Base-by-base conservation (phyloP, 2,888 invertebrate genomes). In the Scaeva pyrastri region DNA sequence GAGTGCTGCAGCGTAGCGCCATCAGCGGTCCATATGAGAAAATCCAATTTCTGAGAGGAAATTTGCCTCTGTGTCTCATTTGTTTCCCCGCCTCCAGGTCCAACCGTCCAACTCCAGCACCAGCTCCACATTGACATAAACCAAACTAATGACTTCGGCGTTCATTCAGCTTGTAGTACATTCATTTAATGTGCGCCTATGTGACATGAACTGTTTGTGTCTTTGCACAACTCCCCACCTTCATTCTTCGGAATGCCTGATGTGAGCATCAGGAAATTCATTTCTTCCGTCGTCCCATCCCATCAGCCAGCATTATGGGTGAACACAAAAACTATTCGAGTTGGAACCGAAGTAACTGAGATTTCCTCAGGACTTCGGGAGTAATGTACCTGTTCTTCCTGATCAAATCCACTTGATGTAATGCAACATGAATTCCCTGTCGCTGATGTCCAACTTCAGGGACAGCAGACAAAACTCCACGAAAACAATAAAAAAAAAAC, bases 131-230 rank as follows among this genome's bases (percentile, higher is more conserved):
- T 78, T 70, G 60, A 74, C 83, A 79, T 43, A 41, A 48, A 60
- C 31, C 26, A 86, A 82, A 74, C 77, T 77, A 86, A 86, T 86
- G 81, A 86, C 86, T 78, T 81, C 80, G 41, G 73, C 81, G 81
- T 82, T 73, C 82, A 66, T 74, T 71, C 73, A 86, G 78, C 77
- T 73, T 82, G 82, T 86, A 71, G 56, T 60, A 86, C 86, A 86
- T 82, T 86, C 86, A 74, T 78, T 78, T 82, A 86, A 86, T 82
- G 86, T 86, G 86, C 86, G 82, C 86, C 86, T 82, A 82, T 81
- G 82, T 82, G 82, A 82, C 82, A 86, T 74, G 86, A 76, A 81
- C 86, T 78, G 86, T 74, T 86, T 82, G 81, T 86, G 81, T 82
- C 77, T 55, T 58, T 45, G n/a, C 39, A 66, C 48, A 73, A 62